These are phyloP conservation scores for Drosophila robusta DNA, from an alignment of 2,888 invertebrate species.

Conservation along the genomic window DNA sequence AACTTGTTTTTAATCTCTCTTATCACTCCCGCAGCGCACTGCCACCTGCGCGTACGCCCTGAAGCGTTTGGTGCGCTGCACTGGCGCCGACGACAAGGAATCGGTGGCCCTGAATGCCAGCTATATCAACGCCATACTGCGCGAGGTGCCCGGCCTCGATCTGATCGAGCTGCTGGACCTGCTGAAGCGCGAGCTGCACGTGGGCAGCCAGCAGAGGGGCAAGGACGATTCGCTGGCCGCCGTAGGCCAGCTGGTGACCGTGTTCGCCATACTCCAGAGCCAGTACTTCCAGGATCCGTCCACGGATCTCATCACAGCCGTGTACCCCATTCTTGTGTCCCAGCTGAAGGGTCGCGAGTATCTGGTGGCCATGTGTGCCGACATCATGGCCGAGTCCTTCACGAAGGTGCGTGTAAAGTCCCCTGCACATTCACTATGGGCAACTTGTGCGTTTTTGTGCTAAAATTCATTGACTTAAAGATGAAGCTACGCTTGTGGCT, in stretches of 20 bases:
- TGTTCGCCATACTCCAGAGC: slow-evolving; percentile 35
- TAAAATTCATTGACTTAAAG: too few relatives aligned
- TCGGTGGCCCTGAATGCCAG: slow-evolving; percentile 35
- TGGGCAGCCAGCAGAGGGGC: slow-evolving; percentile 39
- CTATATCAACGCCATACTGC: slow-evolving; percentile 39
- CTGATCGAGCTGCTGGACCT: slow-evolving; percentile 34
- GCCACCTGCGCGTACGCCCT: slow-evolving; percentile 55
- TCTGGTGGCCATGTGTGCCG: slow-evolving; percentile 36
- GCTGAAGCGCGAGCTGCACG: slow-evolving; percentile 42
- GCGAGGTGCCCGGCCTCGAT: slow-evolving; percentile 37
- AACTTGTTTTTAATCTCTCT: background rate
- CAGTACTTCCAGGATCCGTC: slow-evolving; percentile 21
- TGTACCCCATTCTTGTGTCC: slow-evolving; percentile 44
- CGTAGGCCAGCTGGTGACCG: slow-evolving; percentile 56
- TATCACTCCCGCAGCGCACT: slow-evolving; percentile 26
- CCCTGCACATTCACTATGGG: too few relatives aligned
- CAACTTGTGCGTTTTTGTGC: too few relatives aligned
- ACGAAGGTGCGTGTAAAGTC: slow-evolving; percentile 40
- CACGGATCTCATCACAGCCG: slow-evolving; percentile 15
- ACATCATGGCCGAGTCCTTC: slow-evolving; percentile 45
- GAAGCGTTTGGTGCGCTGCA: slow-evolving; percentile 60
- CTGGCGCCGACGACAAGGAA: slow-evolving; percentile 58
- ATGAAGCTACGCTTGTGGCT: too few relatives aligned
- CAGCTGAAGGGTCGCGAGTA: slow-evolving; percentile 61
- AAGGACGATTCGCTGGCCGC: slow-evolving; percentile 63